Conservation (phyloP, 2,797 vertebrate genomes). For the Thunnus albacares region DNA sequence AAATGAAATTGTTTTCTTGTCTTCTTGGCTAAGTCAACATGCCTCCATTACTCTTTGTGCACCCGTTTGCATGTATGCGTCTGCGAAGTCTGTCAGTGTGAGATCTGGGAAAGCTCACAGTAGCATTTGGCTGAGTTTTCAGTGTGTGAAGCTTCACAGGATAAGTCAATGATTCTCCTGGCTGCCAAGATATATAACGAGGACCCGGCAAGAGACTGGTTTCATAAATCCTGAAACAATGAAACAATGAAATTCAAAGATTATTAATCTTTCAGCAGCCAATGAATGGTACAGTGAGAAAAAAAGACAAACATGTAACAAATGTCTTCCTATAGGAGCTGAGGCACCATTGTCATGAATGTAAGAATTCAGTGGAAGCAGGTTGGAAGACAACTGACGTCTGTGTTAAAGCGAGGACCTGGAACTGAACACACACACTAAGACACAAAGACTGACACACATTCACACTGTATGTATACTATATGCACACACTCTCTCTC, state of each 20-base stretch:
- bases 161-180: slow-evolving; percentile 72
- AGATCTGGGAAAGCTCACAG: slow-evolving; percentile 77
- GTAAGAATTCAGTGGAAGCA: slow-evolving; percentile 52
- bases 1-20: slow-evolving; percentile 21
- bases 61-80: slow-evolving; percentile 45
- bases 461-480: slow-evolving; percentile 16
- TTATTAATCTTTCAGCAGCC: slow-evolving; percentile 70
- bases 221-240: slow-evolving; percentile 75
- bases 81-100: slow-evolving; percentile 48
- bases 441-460: slow-evolving; percentile 30
- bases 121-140: slow-evolving; percentile 72
- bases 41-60: slow-evolving; percentile 32
- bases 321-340: slow-evolving; percentile 31
- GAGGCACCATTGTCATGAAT: slow-evolving; percentile 49
- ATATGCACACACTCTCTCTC: slow-evolving; percentile 36
- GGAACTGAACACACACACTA: slow-evolving; percentile 60
- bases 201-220: slow-evolving; percentile 47
- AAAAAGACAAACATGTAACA: slow-evolving; percentile 42
- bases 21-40: slow-evolving; percentile 12
- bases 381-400: slow-evolving; percentile 65
- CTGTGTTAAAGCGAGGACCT: slow-evolving; percentile 70
- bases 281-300: slow-evolving; percentile 60
- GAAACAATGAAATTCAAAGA: slow-evolving; percentile 69
- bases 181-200: slow-evolving; percentile 73
- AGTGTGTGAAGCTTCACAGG: slow-evolving; percentile 75